A percentile compares a stretch with the other conserved stretches of the same genome.
phyloP scores from a whole-genome alignment of 92 coral and sea anemone species.

The Actinostola sp. region DNA sequence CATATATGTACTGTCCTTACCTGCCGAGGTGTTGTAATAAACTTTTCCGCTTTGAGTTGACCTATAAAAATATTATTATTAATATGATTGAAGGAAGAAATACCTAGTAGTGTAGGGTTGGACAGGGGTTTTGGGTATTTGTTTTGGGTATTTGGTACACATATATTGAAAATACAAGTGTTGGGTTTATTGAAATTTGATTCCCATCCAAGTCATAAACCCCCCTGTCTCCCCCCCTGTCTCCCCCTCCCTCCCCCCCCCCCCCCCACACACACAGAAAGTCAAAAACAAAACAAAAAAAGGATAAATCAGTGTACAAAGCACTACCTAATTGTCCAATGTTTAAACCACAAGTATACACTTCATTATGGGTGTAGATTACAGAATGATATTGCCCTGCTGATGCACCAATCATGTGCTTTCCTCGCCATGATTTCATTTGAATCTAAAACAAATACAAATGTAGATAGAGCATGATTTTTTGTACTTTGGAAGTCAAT shows the following conservation, averaged over 20 bases:
- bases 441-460: conserved; percentile 45
- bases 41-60: conserved; percentile 77
- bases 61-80: conserved; percentile 35
- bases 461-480: background rate
- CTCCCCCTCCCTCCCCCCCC: too few relatives aligned
- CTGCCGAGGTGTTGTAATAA: conserved; percentile 81
- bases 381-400: conserved; percentile 92
- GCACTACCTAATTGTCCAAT: conserved; percentile 86
- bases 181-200: too few relatives aligned
- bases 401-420: conserved; percentile 74
- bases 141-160: too few relatives aligned
- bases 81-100: background rate
- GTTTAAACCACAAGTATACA: conserved; percentile 90
- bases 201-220: too few relatives aligned
- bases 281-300: too few relatives aligned
- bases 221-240: too few relatives aligned
- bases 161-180: too few relatives aligned
- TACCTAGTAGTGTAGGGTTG: background rate
- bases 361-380: conserved; percentile 70
- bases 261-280: too few relatives aligned
- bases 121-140: too few relatives aligned
- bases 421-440: conserved; percentile 74
- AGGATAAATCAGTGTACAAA: too few relatives aligned
- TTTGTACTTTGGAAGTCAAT: background rate
- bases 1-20: conserved; percentile 32